phyloP scores from a whole-genome alignment of 2,888 invertebrate genomes.

The Andrena bucephala region DNA sequence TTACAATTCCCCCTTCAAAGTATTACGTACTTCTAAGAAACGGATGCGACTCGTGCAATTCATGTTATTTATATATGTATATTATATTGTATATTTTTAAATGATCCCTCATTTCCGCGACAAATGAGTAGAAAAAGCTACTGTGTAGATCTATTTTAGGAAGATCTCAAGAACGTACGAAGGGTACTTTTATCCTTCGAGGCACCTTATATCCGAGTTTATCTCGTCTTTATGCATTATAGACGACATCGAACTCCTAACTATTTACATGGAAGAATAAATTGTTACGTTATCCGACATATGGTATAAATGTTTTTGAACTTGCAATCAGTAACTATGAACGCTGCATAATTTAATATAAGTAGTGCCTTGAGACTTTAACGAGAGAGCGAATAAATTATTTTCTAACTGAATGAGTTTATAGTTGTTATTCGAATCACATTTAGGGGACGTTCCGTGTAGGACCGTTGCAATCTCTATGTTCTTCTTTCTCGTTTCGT shows the following conservation, averaged over 20 bases:
- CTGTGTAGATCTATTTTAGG: slow-evolving; percentile 41
- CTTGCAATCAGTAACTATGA: slow-evolving; percentile 37
- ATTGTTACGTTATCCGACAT: slow-evolving; percentile 57
- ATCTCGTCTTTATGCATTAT: slow-evolving; percentile 46
- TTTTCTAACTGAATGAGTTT: slow-evolving; percentile 76
- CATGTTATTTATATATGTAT: slow-evolving; percentile 38
- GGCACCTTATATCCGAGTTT: slow-evolving; percentile 65
- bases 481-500: slow-evolving; percentile 7
- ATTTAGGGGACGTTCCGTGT: neutral
- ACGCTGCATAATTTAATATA: slow-evolving; percentile 66
- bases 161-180: slow-evolving; percentile 54
- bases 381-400: slow-evolving; percentile 81
- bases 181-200: slow-evolving; percentile 49
- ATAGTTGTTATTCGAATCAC: slow-evolving; percentile 43
- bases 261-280: slow-evolving; percentile 53
- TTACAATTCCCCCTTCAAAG: slow-evolving; percentile 25
- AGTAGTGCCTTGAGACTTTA: slow-evolving; percentile 83
- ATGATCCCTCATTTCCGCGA: slow-evolving; percentile 36
- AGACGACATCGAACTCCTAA: slow-evolving; percentile 47
- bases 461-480: slow-evolving; percentile 1
- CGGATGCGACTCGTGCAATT: slow-evolving; percentile 53
- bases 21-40: slow-evolving; percentile 47
- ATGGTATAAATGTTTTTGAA: slow-evolving; percentile 52
- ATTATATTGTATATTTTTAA: slow-evolving; percentile 22
- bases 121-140: slow-evolving; percentile 31